Evolutionary conservation across 2,797 vertebrate genomes (phyloP).

Genomic region (Denticeps clupeoides): DNA sequence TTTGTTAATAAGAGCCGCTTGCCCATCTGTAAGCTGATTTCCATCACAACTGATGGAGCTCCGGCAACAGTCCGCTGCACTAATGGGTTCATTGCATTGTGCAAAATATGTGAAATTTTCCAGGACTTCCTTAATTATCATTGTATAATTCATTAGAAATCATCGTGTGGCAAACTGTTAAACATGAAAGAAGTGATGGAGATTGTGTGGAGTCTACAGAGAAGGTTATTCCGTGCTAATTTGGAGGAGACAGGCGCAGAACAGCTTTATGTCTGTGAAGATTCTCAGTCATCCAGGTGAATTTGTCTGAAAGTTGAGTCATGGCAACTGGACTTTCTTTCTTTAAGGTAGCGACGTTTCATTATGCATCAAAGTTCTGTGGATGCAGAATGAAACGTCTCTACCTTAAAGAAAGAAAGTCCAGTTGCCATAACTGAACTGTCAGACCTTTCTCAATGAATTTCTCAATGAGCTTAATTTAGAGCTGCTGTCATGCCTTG

Average conservation of each 20-base stretch:
- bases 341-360: no score
- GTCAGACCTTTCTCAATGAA: no score
- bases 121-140: constrained; percentile 17
- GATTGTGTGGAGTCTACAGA: constrained; percentile 11
- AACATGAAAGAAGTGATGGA: constrained; percentile 26
- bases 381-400: constrained; percentile 15
- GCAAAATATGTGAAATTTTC: constrained; percentile 17
- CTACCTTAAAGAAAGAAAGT: no score
- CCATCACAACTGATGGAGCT: constrained; percentile 18
- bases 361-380: constrained; percentile 6
- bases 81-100: constrained; percentile 16
- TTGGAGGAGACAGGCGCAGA: not conserved
- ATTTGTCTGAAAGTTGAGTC: constrained; percentile 11
- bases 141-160: constrained; percentile 20
- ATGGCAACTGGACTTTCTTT: no score
- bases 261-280: constrained; percentile 15
- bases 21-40: constrained; percentile 14
- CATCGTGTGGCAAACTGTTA: constrained; percentile 13
- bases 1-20: constrained; percentile 11
- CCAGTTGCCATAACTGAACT: no score
- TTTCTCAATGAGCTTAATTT: constrained; percentile 21
- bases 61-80: constrained; percentile 12
- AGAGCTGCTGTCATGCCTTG: no score
- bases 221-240: constrained; percentile 8
- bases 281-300: no score